Base-by-base conservation (phyloP, 2,797 vertebrate genomes). In the Balearica regulorum region DNA sequence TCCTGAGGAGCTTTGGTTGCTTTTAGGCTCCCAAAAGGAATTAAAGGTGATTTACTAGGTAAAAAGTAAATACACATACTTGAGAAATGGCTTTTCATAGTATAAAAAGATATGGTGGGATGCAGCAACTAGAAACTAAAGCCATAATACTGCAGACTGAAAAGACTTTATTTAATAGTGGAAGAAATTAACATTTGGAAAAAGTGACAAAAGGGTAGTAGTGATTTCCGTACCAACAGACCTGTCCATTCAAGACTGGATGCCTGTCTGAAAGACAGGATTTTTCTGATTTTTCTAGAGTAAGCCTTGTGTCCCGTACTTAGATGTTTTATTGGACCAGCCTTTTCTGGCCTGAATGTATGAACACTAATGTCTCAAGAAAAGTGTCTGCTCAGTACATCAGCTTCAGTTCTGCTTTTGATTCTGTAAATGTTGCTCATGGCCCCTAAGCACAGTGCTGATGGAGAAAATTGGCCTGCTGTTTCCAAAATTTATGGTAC, bases 151-250 rank as follows among this genome's bases (percentile, higher is more conserved):
- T 71, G 87, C 55, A 93, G 44, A 46, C n/a, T 53, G 49, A 73
- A 83, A 91, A 71, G n/a, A 8, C 16, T 83, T 46, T 41, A 83
- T 81, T 46, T 41, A 85, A 75, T 5, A 53, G 37, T 83, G 76
- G 85, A 94, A 91, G 29, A 94, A 94, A 68, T 60, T 64, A 83
- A 83, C 16, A 19, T 77, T 57, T 90, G 87, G 68, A 88, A 93
- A 83, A 94, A 85, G 17, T 33, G 26, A 51, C 64, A 41, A 61
- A 94, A 81, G 13, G 22, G 10, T 83, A 55, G 20, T 41, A 14
- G 60, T 83, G 83, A 55, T 37, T 95, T 95, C 54, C 0, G 0
- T 73, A 75, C 85, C 1, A 5, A 60, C 44, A 70, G 64, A 90
- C 14, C n/a, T 64, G 48, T 70, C 72, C 43, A 24, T 87, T 71